Evolutionary conservation across 2,797 vertebrate species (phyloP), one percentile per base, ranked within the genome.

Genomic region (Benthosema pterotum): DNA sequence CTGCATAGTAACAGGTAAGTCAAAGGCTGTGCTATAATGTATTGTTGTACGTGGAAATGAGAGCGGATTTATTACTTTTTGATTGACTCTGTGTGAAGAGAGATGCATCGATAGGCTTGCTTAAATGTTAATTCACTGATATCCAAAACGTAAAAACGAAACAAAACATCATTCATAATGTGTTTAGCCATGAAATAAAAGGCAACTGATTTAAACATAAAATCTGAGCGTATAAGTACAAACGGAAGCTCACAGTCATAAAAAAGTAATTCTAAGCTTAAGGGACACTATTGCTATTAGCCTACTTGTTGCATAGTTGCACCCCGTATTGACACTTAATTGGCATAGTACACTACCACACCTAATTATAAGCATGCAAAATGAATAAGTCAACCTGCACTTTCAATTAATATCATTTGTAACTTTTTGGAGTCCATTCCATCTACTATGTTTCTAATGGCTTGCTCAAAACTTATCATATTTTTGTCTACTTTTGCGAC

Each of bases 1-100:
- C 16, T 9, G 0, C 47, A 17, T 2, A 25, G 22, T 25, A 28
- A 72, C 60, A 84, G 86, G 86, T 88, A 80, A 83, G 86, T 38
- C 79, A 11, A 42, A 43, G 8, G 8, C 19, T 48, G 12, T 19
- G 0, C 9, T 53, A 38, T 53, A 38, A 38, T 56, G 42, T 19
- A 22, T 13, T 32, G n/a, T 15, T 6, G 18, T 14, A 9, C 15
- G 15, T 38, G 28, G 38, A 16, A n/a, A 54, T 38, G 11, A 53
- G 14, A 9, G n/a, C 2, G n/a, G 13, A 53, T 54, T n/a, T 16
- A 15, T 50, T 51, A 11, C 12, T 22, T 48, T 11, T 48, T 16
- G 32, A 38, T 38, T 38, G 11, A 38, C 1, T 32, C 8, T 38
- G 3, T 38, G 32, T 38, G 8, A 38, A 38, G 32, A 38, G 32